A percentile compares a stretch with the other conserved stretches of the same genome.
These are phyloP conservation scores for Pandemis heparana DNA, from an alignment of 2,888 invertebrate species.

Conservation along the genomic window DNA sequence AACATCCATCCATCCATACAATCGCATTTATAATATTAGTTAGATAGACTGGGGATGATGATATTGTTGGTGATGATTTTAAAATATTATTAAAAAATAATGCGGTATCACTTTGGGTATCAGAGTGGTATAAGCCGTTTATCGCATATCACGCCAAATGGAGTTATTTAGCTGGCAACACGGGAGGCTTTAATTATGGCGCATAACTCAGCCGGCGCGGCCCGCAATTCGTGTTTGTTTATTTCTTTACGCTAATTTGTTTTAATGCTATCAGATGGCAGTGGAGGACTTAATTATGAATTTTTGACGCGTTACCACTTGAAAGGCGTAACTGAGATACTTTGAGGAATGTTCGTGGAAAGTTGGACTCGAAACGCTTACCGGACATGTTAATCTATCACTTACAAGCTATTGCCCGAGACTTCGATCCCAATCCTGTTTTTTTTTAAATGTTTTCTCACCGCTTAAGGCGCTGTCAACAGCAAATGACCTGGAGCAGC, in stretches of 20 bases:
- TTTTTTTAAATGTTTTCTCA: too few species aligned
- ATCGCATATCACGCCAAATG: slow-evolving; percentile 63
- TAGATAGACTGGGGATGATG: too few species aligned
- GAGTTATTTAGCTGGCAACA: slow-evolving; percentile 55
- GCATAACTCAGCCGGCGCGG: slow-evolving; percentile 68
- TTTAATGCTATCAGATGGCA: slow-evolving; percentile 72
- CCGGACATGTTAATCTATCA: too few species aligned
- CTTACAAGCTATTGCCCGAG: too few species aligned
- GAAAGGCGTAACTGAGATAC: not conserved
- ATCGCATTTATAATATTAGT: too few species aligned
- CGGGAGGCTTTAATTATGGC: slow-evolving; percentile 75
- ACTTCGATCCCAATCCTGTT: too few species aligned
- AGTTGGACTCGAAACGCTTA: too few species aligned
- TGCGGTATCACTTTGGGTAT: not conserved
- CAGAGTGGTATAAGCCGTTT: slow-evolving; percentile 48
- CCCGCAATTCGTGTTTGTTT: slow-evolving; percentile 63
- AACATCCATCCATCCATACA: too few species aligned
- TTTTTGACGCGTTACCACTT: slow-evolving; percentile 55
- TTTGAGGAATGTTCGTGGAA: not conserved
- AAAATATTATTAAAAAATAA: too few species aligned
- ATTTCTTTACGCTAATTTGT: slow-evolving; percentile 73
- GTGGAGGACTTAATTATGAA: slow-evolving; percentile 62
- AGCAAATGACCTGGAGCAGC: too few species aligned
- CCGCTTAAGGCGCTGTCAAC: too few species aligned
- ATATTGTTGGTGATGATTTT: too few species aligned